Base-by-base conservation (phyloP, 1,140 invertebrate species). In the Brachionus rubens region DNA sequence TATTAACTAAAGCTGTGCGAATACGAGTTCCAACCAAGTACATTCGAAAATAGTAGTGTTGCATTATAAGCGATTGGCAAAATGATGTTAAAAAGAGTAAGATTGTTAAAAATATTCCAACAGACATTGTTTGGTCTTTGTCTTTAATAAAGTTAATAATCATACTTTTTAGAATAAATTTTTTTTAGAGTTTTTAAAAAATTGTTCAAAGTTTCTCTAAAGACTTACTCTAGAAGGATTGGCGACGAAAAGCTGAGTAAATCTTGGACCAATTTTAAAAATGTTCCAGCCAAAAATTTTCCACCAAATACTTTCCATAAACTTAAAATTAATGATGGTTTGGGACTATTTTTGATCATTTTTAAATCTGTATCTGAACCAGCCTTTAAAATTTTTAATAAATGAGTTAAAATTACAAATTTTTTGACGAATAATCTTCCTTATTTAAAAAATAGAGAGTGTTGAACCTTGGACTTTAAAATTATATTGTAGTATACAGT, bases 1-100 rank as follows among this genome's bases (percentile, higher is more conserved):
- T 89, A 78, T 92, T 91, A 5, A 95, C 93, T 21, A 99, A 85
- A 0, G 92, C 90, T 0, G 94, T 96, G 76, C 95, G 87, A 78
- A 98, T 90, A 41, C 92, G 88, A 86, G 98, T 89, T 7, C 94
- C 95, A 26, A 96, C 90, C 33, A 94, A 84, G 14, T 80, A 78
- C 72, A 80, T 80, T 19, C 78, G 68, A 46, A 84, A 82, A 75
- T 84, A 85, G 77, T 85, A 85, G 75, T 84, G 82, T 65, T 85
- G 83, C 47, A 96, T 83, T 7, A 98, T 85, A 50, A 98, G 81
- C 0, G 94, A 96, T 85, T 97, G 93, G 14, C 92, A 81, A 0
- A 90, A 87, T 1, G 94, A 91, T 19, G 90, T 89, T 1, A 90
- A 75, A 76, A 98, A 89, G 77, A 99, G 84, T 0, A 86, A 78